These are phyloP conservation scores for Pseudotriccus pelzelni DNA, from an alignment of 2,797 vertebrate species.

Conservation along the genomic window DNA sequence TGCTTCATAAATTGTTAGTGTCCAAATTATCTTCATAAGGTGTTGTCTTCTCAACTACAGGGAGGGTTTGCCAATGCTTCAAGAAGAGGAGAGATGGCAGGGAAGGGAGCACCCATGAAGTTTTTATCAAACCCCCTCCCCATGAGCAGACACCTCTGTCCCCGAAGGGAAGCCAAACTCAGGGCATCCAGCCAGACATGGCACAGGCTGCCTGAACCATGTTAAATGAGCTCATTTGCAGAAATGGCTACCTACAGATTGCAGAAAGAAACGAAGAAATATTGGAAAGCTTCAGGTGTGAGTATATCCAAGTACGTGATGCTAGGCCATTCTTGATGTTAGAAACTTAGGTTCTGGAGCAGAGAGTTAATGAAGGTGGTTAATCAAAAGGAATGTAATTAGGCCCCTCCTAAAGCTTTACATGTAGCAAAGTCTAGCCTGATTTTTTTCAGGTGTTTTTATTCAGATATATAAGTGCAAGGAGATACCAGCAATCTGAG, in stretches of 20 bases:
- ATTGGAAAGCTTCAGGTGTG: neutral
- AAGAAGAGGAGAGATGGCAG: neutral
- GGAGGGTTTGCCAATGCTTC: neutral
- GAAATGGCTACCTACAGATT: neutral
- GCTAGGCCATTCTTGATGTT: neutral
- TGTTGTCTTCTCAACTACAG: neutral
- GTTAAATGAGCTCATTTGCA: neutral
- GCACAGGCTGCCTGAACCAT: neutral
- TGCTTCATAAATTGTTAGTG: neutral
- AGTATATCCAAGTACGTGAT: neutral
- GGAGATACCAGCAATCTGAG: neutral
- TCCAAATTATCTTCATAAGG: neutral
- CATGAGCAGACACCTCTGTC: neutral
- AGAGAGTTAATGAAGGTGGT: neutral
- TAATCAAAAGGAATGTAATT: neutral
- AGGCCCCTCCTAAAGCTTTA: neutral
- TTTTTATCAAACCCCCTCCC: accelerated
- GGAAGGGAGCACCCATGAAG: neutral
- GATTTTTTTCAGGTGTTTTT: neutral
- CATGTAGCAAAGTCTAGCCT: neutral
- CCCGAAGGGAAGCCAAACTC: neutral
- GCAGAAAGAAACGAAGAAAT: no score
- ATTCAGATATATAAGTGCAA: constrained; percentile 3
- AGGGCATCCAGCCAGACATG: accelerated
- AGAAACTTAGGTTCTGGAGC: neutral